These are phyloP conservation scores for Drosophila kikkawai DNA, from an alignment of 1,140 invertebrate genomes.

Conservation along the genomic window DNA sequence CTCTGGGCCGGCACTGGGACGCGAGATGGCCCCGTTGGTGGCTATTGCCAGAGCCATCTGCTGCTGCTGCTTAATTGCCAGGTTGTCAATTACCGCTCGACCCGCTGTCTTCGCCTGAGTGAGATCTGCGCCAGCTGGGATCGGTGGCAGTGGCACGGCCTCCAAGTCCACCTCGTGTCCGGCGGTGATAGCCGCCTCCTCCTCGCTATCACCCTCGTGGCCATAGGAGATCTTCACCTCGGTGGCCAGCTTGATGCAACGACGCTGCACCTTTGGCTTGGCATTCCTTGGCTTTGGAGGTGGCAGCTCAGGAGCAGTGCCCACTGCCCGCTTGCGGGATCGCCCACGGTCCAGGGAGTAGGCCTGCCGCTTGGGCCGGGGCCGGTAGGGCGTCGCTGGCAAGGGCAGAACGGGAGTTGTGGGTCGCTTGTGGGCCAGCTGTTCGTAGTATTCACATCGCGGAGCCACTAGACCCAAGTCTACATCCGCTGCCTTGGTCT, in stretches of 20 bases:
- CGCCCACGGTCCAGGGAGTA: slow-evolving; percentile 72
- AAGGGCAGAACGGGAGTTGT: slow-evolving; percentile 27
- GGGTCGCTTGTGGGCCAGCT: slow-evolving; percentile 54
- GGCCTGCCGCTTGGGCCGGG: slow-evolving; percentile 59
- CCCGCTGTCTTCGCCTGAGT: slow-evolving; percentile 42
- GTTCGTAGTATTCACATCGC: slow-evolving; percentile 74
- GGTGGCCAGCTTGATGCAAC: slow-evolving; percentile 76
- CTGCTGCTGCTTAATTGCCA: slow-evolving; percentile 75
- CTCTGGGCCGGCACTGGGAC: not conserved
- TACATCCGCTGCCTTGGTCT: slow-evolving; percentile 76
- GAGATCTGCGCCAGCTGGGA: slow-evolving; percentile 40
- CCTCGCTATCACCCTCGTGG: slow-evolving; percentile 69
- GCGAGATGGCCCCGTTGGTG: slow-evolving; percentile 21
- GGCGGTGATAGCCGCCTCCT: slow-evolving; percentile 43
- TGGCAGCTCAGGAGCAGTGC: slow-evolving; percentile 57
- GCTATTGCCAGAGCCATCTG: slow-evolving; percentile 68
- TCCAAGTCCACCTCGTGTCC: slow-evolving; percentile 64
- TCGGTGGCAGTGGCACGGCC: slow-evolving; percentile 63
- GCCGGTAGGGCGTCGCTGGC: slow-evolving; percentile 35
- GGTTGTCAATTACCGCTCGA: slow-evolving; percentile 61
- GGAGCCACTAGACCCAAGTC: slow-evolving; percentile 77
- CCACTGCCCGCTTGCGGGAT: slow-evolving; percentile 39
- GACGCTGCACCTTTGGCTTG: slow-evolving; percentile 64
- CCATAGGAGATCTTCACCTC: slow-evolving; percentile 77
- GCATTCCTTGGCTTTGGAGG: slow-evolving; percentile 63